Evolutionary conservation across 2,888 invertebrate genomes (phyloP), one percentile per base, ranked within the genome.

Genomic region (Emmelina monodactyla): DNA sequence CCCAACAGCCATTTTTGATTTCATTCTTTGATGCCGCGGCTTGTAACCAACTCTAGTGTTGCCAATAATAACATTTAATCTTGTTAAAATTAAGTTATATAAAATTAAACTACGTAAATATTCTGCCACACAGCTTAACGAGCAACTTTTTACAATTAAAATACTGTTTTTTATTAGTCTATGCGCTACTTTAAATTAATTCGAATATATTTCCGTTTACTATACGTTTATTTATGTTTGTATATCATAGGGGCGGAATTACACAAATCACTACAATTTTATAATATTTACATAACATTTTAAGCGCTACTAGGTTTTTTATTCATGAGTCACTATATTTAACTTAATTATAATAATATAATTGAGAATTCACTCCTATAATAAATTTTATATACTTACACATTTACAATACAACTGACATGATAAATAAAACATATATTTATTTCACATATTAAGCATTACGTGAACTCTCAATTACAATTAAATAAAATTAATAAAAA

Each of bases 271-370:
- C 75, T 75, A 76, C 70, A 45, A 50, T 53, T 53, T 55, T 60
- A 58, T 64, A 51, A 55, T 72, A 73, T 75, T 62, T 76, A 76
- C 72, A 76, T n/a, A 63, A 65, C 62, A 64, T 58, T 57, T 60
- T 61, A 71, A 71, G 75, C 72, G 42, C 46, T 53, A 53, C 65
- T 62, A 67, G 36, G 35, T 46, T 47, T 40, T 29, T 29, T 11
- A 29, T 10, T 9, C 14, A 14, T 4, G n/a, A 15, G 14, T 14
- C 9, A 15, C 2, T 30, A 9, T 12, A 30, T 11, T 13, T 30
- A 28, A 11, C 6, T 12, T 28, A 11, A 11, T 28, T 9, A 28
- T 28, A 15, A 14, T 30, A 30, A 30, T 14, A 30, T 29, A 29
- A 14, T 29, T 14, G 14, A 29, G 14, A 29, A 14, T 29, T 29